A percentile compares a stretch with the other conserved stretches of the same genome.
Evolutionary conservation across 2,888 invertebrate genomes (phyloP).

Genomic region (Dryadula phaetusa): DNA sequence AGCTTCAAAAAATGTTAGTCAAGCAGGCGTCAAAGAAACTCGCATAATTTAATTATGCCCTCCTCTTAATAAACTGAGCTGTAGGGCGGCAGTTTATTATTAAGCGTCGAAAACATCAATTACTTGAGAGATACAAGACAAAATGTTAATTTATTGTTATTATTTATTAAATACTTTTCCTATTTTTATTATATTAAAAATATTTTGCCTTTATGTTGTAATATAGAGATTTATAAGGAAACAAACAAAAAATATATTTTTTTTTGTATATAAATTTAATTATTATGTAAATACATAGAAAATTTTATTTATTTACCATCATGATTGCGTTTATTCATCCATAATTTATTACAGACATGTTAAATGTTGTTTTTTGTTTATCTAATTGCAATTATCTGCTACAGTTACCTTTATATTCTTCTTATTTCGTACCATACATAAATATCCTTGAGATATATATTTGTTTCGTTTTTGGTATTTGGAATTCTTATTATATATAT

Average conservation of each 20-base stretch:
- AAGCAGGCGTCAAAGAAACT: slow-evolving; percentile 77
- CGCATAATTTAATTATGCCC: slow-evolving; percentile 79
- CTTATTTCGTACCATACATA: no score
- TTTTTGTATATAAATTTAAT: no score
- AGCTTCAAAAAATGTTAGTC: slow-evolving; percentile 77
- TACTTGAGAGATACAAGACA: slow-evolving; percentile 56
- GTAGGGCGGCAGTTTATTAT: slow-evolving; percentile 34
- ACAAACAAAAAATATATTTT: neutral
- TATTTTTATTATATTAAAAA: neutral
- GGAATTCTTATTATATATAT: no score
- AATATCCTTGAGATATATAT: no score
- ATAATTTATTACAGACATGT: no score
- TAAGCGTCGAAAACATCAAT: slow-evolving; percentile 44
- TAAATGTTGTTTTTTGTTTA: no score
- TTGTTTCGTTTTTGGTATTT: no score
- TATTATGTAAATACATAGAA: neutral
- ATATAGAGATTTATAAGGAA: neutral
- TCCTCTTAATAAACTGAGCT: slow-evolving; percentile 73
- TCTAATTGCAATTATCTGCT: no score
- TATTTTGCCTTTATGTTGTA: neutral
- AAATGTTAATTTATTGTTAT: slow-evolving; percentile 32
- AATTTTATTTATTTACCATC: no score
- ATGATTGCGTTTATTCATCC: no score
- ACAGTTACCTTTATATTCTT: no score
- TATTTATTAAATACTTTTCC: slow-evolving; percentile 56